A percentile compares a stretch with the other conserved stretches of the same genome.
These are phyloP conservation scores for Galendromus occidentalis DNA, from an alignment of 1,140 invertebrate species.

Conservation along the genomic window DNA sequence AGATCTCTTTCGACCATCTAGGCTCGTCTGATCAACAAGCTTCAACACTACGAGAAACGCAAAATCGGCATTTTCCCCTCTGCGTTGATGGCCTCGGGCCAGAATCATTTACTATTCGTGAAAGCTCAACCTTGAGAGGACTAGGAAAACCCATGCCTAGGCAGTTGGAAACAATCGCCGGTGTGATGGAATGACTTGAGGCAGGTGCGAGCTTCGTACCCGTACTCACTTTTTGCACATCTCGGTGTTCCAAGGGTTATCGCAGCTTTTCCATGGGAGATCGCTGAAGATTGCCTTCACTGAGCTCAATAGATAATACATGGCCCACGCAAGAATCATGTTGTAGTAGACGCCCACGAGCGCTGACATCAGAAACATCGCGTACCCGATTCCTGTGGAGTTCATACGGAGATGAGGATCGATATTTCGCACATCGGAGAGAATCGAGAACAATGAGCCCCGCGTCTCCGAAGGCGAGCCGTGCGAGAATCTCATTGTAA, in stretches of 20 bases:
- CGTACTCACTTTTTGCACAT: not conserved
- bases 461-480: not conserved
- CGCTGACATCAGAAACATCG: conserved; percentile 24
- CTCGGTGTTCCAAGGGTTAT: conserved; percentile 31
- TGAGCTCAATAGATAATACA: conserved; percentile 31
- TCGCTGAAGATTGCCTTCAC: conserved; percentile 23
- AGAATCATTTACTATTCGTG: too few species aligned
- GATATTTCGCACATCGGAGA: not conserved
- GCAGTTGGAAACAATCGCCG: too few species aligned
- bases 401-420: too few species aligned
- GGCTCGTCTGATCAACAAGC: too few species aligned
- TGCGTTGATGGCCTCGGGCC: too few species aligned
- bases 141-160: too few species aligned
- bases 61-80: too few species aligned
- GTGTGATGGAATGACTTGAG: too few species aligned
- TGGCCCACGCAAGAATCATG: conserved; percentile 37
- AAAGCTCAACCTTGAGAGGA: too few species aligned
- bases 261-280: conserved; percentile 31
- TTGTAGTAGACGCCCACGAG: conserved; percentile 38
- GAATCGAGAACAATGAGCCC: not conserved
- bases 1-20: too few species aligned
- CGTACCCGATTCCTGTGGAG: conserved; percentile 22
- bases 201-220: not conserved
- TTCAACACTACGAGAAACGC: too few species aligned
- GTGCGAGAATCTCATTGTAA: not conserved